These are phyloP conservation scores for Lordiphosa collinella DNA, from an alignment of 1,140 invertebrate species.

Conservation along the genomic window DNA sequence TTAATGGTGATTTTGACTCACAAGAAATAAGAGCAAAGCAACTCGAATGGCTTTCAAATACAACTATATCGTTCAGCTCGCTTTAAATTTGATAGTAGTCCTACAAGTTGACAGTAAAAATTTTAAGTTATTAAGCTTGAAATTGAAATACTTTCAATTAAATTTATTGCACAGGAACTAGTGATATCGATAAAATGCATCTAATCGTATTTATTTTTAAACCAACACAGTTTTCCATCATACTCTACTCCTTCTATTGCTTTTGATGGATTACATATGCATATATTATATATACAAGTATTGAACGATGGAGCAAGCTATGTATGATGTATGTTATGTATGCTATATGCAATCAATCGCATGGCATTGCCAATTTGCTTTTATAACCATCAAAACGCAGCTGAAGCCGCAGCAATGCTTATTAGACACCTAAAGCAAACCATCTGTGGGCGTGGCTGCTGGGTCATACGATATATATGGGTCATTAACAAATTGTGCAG, in stretches of 20 bases:
- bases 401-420: conserved; percentile 30
- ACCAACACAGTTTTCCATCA: neutral
- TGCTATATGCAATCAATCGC: conserved; percentile 47
- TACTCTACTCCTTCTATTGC: neutral
- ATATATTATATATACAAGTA: neutral
- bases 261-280: conserved; percentile 1
- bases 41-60: no score
- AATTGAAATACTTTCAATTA: no score
- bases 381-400: conserved; percentile 36
- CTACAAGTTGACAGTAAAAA: no score
- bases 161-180: no score
- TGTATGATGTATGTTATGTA: conserved; percentile 38
- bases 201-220: conserved; percentile 4
- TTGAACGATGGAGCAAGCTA: conserved; percentile 10
- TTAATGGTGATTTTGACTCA: no score
- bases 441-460: conserved; percentile 11
- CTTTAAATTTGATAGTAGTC: neutral
- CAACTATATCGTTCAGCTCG: no score
- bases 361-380: conserved; percentile 43
- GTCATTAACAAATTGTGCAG: conserved; percentile 52
- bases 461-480: conserved; percentile 50
- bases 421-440: neutral
- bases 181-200: conserved; percentile 7
- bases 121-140: no score
- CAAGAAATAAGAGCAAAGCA: no score